A percentile compares a stretch with the other conserved stretches of the same genome.
Evolutionary conservation across 2,797 vertebrate genomes (phyloP).

Genomic region (Oreochromis grahami): DNA sequence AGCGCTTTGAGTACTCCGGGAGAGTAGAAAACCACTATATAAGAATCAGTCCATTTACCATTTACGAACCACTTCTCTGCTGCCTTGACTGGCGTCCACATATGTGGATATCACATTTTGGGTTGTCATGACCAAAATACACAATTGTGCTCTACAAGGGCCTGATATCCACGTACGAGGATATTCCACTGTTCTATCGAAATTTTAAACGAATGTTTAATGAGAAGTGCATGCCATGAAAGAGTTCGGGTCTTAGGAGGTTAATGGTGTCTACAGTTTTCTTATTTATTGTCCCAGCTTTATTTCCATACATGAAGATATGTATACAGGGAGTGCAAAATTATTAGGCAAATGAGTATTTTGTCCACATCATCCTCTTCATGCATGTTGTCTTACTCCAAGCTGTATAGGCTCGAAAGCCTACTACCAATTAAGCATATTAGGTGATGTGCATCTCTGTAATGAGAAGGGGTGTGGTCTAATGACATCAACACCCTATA

Average conservation of each 20-base stretch:
- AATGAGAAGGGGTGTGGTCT: too few relatives aligned
- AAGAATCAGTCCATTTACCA: too few relatives aligned
- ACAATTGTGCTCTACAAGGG: not conserved
- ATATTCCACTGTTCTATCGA: fast-evolving
- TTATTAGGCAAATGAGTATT: too few relatives aligned
- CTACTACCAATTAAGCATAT: too few relatives aligned
- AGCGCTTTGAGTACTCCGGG: too few relatives aligned
- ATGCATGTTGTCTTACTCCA: too few relatives aligned
- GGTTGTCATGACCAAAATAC: not conserved
- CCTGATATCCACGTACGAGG: not conserved
- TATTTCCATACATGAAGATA: not conserved
- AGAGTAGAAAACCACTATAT: too few relatives aligned
- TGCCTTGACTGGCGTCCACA: not conserved
- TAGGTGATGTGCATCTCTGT: too few relatives aligned
- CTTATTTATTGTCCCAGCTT: not conserved
- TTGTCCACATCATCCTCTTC: too few relatives aligned
- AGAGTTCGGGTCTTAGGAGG: not conserved
- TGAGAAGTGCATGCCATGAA: not conserved
- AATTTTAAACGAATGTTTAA: not conserved
- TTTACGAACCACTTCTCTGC: not conserved
- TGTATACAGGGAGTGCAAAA: too few relatives aligned
- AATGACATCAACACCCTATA: too few relatives aligned
- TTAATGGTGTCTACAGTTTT: not conserved
- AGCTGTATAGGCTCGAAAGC: too few relatives aligned
- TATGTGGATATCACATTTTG: not conserved